phyloP scores from a whole-genome alignment of 2,113 vertebrate species.

The Oxygymnocypris stewartii region DNA sequence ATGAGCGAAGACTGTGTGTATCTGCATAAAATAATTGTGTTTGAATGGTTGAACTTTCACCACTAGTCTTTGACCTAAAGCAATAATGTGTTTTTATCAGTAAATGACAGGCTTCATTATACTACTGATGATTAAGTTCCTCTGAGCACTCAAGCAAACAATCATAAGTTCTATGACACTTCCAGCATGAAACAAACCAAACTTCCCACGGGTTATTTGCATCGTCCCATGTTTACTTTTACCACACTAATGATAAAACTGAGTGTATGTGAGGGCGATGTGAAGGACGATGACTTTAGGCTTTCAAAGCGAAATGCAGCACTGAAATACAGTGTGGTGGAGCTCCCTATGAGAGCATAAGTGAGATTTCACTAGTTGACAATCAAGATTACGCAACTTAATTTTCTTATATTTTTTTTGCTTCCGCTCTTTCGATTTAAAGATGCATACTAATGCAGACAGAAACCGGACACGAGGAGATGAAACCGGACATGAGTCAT shows the following conservation, averaged over 20 bases:
- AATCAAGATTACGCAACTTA: background rate
- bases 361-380: background rate
- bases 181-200: background rate
- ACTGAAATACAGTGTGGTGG: background rate
- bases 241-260: background rate
- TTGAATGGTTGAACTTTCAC: background rate
- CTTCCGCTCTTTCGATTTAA: background rate
- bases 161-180: background rate
- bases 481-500: conserved; percentile 11
- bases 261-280: background rate
- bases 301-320: background rate
- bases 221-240: background rate
- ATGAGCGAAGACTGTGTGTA: background rate
- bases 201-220: background rate
- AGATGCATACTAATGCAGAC: background rate
- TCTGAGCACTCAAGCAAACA: background rate
- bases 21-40: background rate
- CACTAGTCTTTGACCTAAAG: conserved; percentile 6
- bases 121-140: background rate
- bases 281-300: background rate
- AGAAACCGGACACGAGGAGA: background rate
- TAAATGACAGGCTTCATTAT: background rate
- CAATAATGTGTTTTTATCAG: background rate
- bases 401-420: background rate
- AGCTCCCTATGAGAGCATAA: too few species aligned